Conservation (phyloP, 2,113 vertebrate species). For the Dolichotis patagonum region DNA sequence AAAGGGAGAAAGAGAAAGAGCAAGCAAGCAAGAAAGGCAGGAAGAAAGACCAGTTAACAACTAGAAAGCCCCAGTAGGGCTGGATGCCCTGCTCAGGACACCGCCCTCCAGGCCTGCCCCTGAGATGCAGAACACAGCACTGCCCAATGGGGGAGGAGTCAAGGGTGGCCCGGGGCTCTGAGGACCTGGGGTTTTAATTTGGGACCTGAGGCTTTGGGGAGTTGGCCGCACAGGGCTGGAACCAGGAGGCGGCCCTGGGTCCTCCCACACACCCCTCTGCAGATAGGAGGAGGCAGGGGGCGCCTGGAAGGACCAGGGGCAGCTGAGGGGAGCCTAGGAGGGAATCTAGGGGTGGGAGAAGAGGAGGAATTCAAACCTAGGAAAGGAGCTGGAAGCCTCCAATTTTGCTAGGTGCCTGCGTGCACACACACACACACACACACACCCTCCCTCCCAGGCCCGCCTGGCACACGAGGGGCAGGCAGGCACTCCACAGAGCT, state of each 20-base stretch:
- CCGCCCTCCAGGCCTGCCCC: fast-evolving
- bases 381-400: not conserved
- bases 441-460: not conserved
- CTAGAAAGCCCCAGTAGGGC: not conserved
- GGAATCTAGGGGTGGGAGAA: fast-evolving
- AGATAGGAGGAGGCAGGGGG: not conserved
- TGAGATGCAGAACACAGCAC: not conserved
- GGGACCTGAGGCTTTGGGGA: not conserved
- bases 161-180: not conserved
- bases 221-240: not conserved
- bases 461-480: fast-evolving
- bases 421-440: too few relatives aligned
- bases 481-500: not conserved
- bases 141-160: not conserved
- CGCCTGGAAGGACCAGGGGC: not conserved
- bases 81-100: not conserved
- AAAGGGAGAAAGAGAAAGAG: not conserved
- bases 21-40: not conserved
- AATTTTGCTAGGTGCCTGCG: not conserved
- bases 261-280: not conserved
- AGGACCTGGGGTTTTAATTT: not conserved
- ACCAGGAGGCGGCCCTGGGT: too few relatives aligned
- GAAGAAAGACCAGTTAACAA: not conserved
- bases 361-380: not conserved
- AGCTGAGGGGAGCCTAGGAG: not conserved